Evolutionary conservation across 1,140 invertebrate genomes (phyloP).

Genomic region (Tetragnatha versicolor): DNA sequence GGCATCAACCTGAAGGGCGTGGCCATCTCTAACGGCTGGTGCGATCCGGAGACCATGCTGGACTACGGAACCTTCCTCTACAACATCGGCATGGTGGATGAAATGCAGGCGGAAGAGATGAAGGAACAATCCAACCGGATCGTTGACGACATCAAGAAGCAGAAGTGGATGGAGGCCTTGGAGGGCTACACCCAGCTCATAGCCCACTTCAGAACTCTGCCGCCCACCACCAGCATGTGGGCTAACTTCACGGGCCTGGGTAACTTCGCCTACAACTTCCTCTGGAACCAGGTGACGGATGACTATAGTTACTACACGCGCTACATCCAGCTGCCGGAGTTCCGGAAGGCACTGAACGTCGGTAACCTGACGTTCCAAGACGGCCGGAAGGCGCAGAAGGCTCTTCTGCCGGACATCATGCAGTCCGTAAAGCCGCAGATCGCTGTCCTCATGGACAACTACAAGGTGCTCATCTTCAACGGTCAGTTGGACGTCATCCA

Average conservation of each 20-base stretch:
- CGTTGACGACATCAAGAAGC: constrained; percentile 71
- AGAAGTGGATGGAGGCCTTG: constrained; percentile 71
- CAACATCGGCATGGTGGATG: constrained; percentile 79
- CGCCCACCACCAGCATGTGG: constrained; percentile 69
- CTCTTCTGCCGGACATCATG: constrained; percentile 81
- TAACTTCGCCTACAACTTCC: constrained; percentile 82
- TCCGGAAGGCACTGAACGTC: constrained; percentile 80
- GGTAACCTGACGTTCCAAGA: constrained; percentile 76
- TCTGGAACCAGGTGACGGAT: constrained; percentile 69
- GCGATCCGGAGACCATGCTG: constrained; percentile 80
- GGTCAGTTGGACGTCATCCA: constrained; percentile 87
- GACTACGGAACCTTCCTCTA: constrained; percentile 83
- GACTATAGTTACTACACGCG: constrained; percentile 63
- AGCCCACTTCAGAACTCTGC: constrained; percentile 69
- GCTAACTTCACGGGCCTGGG: constrained; percentile 74
- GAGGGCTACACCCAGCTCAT: constrained; percentile 70
- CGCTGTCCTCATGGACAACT: constrained; percentile 69
- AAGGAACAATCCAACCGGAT: constrained; percentile 63
- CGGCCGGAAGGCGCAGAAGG: constrained; percentile 69
- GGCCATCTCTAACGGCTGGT: constrained; percentile 85
- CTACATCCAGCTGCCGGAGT: constrained; percentile 64
- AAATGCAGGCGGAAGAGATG: constrained; percentile 59
- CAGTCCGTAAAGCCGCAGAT: constrained; percentile 80
- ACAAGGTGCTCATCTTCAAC: constrained; percentile 69
- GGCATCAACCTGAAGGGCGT: constrained; percentile 67